Evolutionary conservation across 2,888 invertebrate genomes (phyloP), one percentile per base, ranked within the genome.

Genomic region (Drosophila formosana): DNA sequence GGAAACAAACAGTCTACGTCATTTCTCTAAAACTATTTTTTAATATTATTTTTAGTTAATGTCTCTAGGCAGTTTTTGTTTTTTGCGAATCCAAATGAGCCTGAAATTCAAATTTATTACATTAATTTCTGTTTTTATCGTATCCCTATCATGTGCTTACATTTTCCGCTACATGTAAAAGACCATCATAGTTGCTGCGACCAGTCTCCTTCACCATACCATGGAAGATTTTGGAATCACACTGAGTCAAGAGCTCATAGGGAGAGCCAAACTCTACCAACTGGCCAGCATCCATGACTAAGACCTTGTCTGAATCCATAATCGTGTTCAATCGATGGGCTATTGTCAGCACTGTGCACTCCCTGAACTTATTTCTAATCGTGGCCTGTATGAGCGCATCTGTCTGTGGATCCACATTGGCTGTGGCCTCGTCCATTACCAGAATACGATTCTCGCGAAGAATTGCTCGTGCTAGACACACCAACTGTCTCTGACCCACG

Each of bases 401-500:
- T 1, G 97, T 97, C 78, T 96, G 96, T 18, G 96, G 96, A 93
- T 98, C 98, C 3, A 98, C 97, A 91, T 98, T 98, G 0, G 98
- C 97, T 0, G 98, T 98, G 13, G 98, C 98, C 92, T 98, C 98
- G 90, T 98, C 98, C 79, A 98, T 93, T 76, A 98, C 96, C 0
- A 98, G 93, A 78, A 98, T 95, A 72, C 95, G 95, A 91, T 97
- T 97, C 75, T 96, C 96, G n/a, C 96, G 94, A 18, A 98, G 93
- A 82, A 98, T 96, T 28, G 98, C 98, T 47, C 98, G 94, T 0
- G 98, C 98, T 64, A 98, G 93, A 90, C 98, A 98, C 46, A 98
- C 95, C 53, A 98, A 93, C 91, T 98, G 98, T n/a, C 97, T 93
- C 91, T 98, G 98, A 0, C 98, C 98, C 3, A 98, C 96, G 65